Evolutionary conservation across 2,888 invertebrate genomes (phyloP).

Genomic region (Stictocephala bisonia): DNA sequence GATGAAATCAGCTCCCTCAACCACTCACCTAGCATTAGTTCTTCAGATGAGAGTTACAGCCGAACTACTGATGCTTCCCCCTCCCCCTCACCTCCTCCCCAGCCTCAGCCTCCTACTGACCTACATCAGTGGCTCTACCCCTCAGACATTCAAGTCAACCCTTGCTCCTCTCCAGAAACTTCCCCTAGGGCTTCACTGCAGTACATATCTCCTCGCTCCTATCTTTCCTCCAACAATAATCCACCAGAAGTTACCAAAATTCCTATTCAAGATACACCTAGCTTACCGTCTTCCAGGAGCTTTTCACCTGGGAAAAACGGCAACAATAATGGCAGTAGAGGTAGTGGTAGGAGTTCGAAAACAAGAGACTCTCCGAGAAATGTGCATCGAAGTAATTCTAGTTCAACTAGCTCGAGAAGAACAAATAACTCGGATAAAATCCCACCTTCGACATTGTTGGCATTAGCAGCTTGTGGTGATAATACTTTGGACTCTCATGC

Average conservation of each 20-base stretch:
- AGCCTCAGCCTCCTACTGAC: constrained; percentile 62
- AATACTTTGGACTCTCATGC: constrained; percentile 67
- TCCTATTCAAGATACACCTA: constrained; percentile 41
- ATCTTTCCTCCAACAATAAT: constrained; percentile 60
- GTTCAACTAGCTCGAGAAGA: constrained; percentile 54
- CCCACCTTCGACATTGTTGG: constrained; percentile 71
- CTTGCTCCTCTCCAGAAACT: constrained; percentile 64
- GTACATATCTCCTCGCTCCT: constrained; percentile 68
- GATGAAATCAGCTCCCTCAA: constrained; percentile 86
- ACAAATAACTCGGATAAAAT: constrained; percentile 59
- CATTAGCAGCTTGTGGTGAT: constrained; percentile 65
- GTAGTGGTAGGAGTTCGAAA: constrained; percentile 54
- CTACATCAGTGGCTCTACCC: constrained; percentile 73
- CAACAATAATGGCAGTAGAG: constrained; percentile 53
- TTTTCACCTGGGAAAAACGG: constrained; percentile 60
- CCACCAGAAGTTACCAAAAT: constrained; percentile 52
- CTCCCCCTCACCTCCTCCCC: constrained; percentile 68
- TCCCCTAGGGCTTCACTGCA: constrained; percentile 67
- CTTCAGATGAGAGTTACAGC: constrained; percentile 87
- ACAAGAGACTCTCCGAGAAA: constrained; percentile 54
- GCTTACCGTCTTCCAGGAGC: constrained; percentile 58
- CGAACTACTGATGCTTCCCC: constrained; percentile 81
- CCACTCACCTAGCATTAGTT: constrained; percentile 82
- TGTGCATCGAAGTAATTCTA: constrained; percentile 45
- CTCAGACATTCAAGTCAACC: constrained; percentile 71